Evolutionary conservation across 2,113 vertebrate species (phyloP).

Genomic region (Chamaetylas fuelleborni): DNA sequence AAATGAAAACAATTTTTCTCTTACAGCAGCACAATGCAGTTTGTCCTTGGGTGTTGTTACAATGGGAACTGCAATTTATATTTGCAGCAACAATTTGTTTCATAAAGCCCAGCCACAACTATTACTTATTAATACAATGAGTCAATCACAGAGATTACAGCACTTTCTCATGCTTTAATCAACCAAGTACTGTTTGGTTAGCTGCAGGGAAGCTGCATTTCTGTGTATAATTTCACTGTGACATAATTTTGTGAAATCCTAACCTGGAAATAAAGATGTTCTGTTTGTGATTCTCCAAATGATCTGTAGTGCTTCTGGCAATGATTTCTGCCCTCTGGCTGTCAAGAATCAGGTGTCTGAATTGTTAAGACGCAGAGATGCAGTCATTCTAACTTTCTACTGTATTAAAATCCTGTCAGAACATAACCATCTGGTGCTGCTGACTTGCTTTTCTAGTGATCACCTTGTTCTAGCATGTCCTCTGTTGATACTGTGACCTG

Average conservation of each 20-base stretch:
- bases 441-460: neutral
- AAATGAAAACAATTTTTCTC: neutral
- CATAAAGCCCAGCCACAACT: neutral
- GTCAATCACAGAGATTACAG: neutral
- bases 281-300: neutral
- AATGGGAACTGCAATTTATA: neutral
- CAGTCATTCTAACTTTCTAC: neutral
- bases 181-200: neutral
- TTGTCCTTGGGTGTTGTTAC: neutral
- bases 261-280: neutral
- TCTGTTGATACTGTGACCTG: neutral
- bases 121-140: neutral
- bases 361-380: neutral
- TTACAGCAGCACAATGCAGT: neutral
- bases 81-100: neutral
- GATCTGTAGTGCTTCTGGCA: neutral
- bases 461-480: neutral
- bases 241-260: neutral
- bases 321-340: conserved; percentile 3
- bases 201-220: neutral
- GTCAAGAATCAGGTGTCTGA: neutral
- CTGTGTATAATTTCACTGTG: neutral
- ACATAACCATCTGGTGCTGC: neutral
- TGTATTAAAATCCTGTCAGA: neutral
- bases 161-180: neutral